Conservation (phyloP, 2,888 invertebrate genomes). For the Rhingia campestris region DNA sequence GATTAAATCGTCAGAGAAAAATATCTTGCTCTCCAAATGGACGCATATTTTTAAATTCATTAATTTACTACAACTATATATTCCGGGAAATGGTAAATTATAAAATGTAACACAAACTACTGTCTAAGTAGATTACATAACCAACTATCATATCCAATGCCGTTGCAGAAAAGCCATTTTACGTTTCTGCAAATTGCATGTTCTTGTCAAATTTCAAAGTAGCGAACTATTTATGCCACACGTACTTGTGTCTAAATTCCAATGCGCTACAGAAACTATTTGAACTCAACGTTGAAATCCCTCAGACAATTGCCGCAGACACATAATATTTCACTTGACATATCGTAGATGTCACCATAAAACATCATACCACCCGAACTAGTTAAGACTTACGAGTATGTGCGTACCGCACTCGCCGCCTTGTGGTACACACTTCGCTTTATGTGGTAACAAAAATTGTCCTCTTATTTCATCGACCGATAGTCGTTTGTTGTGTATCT, state of each 20-base stretch:
- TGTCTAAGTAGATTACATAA: no score
- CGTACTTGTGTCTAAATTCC: slow-evolving; percentile 49
- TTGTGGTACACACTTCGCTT: slow-evolving; percentile 33
- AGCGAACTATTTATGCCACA: slow-evolving; percentile 62
- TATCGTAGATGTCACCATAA: slow-evolving; percentile 74
- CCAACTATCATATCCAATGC: no score
- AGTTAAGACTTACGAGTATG: slow-evolving; percentile 30
- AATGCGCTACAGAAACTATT: slow-evolving; percentile 44
- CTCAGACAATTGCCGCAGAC: slow-evolving; percentile 72
- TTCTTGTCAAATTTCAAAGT: slow-evolving; percentile 61
- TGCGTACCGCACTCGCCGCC: slow-evolving; percentile 43
- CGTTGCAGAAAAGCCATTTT: no score
- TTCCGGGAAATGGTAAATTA: no score
- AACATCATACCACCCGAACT: slow-evolving; percentile 70
- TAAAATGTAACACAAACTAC: no score
- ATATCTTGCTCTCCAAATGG: no score
- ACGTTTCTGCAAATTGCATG: slow-evolving; percentile 35
- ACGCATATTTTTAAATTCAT: no score
- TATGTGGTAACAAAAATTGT: slow-evolving; percentile 43
- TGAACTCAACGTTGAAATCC: slow-evolving; percentile 59
- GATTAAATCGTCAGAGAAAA: no score
- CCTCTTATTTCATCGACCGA: slow-evolving; percentile 55
- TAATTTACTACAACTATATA: no score
- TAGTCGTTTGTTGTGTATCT: slow-evolving; percentile 55
- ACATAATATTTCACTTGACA: slow-evolving; percentile 71